Evolutionary conservation across 2,797 vertebrate species (phyloP).

Genomic region (Chelon labrosus): DNA sequence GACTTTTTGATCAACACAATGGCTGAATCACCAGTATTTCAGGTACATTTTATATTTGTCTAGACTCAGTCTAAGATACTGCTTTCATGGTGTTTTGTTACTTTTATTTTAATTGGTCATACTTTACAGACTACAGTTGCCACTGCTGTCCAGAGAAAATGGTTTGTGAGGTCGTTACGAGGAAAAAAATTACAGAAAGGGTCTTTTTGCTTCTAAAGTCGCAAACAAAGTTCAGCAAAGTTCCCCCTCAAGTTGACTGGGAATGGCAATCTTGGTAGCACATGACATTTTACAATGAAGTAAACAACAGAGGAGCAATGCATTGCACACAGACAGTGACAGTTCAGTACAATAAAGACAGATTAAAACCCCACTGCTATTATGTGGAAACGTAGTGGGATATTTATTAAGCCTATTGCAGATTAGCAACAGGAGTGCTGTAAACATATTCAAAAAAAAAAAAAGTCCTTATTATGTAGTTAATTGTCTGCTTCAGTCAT

Average conservation of each 20-base stretch:
- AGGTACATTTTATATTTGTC: not conserved
- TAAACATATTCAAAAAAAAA: constrained; percentile 10
- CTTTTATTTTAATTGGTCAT: not conserved
- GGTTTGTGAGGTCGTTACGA: not conserved
- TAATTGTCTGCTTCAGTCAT: constrained; percentile 35
- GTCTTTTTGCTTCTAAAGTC: not conserved
- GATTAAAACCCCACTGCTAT: constrained; percentile 8
- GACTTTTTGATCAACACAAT: too few relatives aligned
- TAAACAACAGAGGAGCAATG: not conserved
- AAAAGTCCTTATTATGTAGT: constrained; percentile 19
- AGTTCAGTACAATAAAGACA: constrained; percentile 15
- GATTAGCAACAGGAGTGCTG: constrained; percentile 9
- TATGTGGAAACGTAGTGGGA: constrained; percentile 5
- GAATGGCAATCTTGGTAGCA: not conserved
- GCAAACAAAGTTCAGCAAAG: not conserved
- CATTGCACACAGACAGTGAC: constrained; percentile 13
- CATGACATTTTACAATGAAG: not conserved
- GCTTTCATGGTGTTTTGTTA: not conserved
- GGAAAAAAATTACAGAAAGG: not conserved
- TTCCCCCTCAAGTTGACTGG: not conserved
- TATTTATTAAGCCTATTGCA: constrained; percentile 7
- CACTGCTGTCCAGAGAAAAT: not conserved
- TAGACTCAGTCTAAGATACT: not conserved
- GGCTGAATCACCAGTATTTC: too few relatives aligned
- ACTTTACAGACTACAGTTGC: not conserved